Conservation (phyloP, 2,888 invertebrate species). For the Lasioglossum figueresi region DNA sequence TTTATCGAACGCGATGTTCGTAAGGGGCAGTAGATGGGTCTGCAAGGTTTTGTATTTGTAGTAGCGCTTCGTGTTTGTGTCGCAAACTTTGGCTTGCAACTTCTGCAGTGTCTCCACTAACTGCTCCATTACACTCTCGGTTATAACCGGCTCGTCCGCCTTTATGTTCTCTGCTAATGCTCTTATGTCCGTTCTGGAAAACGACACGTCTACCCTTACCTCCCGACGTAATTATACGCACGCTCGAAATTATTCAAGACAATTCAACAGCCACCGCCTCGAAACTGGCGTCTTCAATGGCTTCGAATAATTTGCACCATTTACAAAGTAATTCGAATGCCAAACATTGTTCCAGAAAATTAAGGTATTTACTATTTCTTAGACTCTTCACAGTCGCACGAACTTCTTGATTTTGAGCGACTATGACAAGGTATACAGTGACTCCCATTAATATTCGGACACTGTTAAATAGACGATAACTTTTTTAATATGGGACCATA, state of each 20-base stretch:
- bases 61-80: conserved; percentile 87
- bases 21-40: conserved; percentile 89
- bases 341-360: neutral
- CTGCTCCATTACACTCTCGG: conserved; percentile 86
- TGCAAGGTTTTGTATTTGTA: conserved; percentile 88
- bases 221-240: conserved; percentile 14
- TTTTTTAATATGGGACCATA: too few relatives aligned
- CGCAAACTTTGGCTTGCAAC: conserved; percentile 87
- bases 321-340: neutral
- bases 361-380: neutral
- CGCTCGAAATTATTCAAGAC: conserved; percentile 6
- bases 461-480: too few relatives aligned
- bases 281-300: neutral
- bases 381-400: neutral
- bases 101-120: conserved; percentile 87
- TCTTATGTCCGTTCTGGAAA: conserved; percentile 85
- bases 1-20: conserved; percentile 90
- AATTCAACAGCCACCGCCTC: neutral
- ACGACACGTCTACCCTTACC: conserved; percentile 43
- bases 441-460: too few relatives aligned
- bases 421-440: neutral
- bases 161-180: conserved; percentile 85
- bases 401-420: too few relatives aligned
- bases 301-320: neutral
- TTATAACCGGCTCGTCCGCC: conserved; percentile 86